phyloP scores from a whole-genome alignment of 2,888 invertebrate species.

The Leptopterna dolabrata region DNA sequence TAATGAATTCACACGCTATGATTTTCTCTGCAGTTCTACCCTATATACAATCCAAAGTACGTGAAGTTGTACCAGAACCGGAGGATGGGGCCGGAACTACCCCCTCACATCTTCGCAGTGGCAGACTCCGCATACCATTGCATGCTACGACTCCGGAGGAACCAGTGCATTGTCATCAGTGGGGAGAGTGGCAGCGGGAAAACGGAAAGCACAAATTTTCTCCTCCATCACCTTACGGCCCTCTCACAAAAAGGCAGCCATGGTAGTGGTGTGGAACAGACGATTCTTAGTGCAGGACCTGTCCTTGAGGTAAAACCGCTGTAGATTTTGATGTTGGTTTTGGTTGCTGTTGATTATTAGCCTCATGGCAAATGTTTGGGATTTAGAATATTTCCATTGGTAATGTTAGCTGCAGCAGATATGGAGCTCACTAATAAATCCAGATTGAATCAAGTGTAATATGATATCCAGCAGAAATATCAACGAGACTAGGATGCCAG shows the following conservation, averaged over 20 bases:
- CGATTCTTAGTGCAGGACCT: constrained; percentile 94
- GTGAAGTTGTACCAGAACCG: constrained; percentile 95
- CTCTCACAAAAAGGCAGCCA: constrained; percentile 94
- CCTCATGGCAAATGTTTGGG: no score
- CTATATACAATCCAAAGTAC: constrained; percentile 97
- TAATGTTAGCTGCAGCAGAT: no score
- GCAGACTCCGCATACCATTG: constrained; percentile 94
- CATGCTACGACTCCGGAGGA: constrained; percentile 90
- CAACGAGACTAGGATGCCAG: no score
- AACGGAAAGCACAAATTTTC: constrained; percentile 95
- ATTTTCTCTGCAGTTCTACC: constrained; percentile 77
- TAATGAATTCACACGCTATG: background rate
- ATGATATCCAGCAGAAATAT: no score
- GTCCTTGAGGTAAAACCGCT: constrained; percentile 76
- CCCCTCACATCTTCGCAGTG: constrained; percentile 97
- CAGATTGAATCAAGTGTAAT: no score
- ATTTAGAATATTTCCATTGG: no score
- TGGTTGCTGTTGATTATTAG: no score
- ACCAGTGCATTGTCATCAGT: constrained; percentile 95
- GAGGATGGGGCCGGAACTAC: constrained; percentile 88
- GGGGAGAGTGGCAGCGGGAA: constrained; percentile 97
- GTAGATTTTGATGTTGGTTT: constrained; percentile 61
- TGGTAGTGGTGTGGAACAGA: constrained; percentile 96
- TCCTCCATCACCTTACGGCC: constrained; percentile 93
- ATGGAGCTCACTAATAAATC: no score